Conservation (phyloP, 2,888 invertebrate species). For the Lasioglossum malachurum region DNA sequence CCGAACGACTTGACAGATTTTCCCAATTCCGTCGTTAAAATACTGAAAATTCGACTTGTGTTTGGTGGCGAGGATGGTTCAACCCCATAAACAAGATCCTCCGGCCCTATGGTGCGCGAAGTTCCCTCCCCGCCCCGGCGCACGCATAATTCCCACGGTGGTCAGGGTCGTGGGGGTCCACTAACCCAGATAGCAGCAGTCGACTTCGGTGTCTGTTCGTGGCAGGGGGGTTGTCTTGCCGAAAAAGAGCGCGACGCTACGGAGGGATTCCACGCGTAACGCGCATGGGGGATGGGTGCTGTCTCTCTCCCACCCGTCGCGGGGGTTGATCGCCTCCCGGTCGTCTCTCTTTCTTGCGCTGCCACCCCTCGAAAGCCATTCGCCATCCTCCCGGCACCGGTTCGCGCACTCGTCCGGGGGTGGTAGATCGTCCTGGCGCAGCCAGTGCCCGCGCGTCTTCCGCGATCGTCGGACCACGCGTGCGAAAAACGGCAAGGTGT, state of each 20-base stretch:
- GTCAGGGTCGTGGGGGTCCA: constrained; percentile 63
- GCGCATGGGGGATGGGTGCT: constrained; percentile 39
- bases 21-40: no score
- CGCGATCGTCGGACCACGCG: constrained; percentile 83
- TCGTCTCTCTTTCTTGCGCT: constrained; percentile 41
- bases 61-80: no score
- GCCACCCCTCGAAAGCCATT: constrained; percentile 70
- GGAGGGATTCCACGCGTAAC: constrained; percentile 45
- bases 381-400: constrained; percentile 67
- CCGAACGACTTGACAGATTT: no score
- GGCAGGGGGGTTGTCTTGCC: constrained; percentile 36
- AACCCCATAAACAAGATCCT: neutral
- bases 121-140: neutral
- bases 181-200: constrained; percentile 70
- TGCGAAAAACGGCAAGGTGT: constrained; percentile 69
- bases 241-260: constrained; percentile 19
- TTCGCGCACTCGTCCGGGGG: constrained; percentile 75
- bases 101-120: no score
- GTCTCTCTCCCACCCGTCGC: constrained; percentile 12
- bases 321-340: constrained; percentile 15
- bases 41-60: no score
- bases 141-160: constrained; percentile 41
- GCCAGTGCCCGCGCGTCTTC: constrained; percentile 84
- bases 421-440: constrained; percentile 77
- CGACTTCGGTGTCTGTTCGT: constrained; percentile 47